Percentiles rank a stretch among this genome's conserved stretches.
phyloP scores from a whole-genome alignment of 2,888 invertebrate genomes.

The Microlaimidae sp. region DNA sequence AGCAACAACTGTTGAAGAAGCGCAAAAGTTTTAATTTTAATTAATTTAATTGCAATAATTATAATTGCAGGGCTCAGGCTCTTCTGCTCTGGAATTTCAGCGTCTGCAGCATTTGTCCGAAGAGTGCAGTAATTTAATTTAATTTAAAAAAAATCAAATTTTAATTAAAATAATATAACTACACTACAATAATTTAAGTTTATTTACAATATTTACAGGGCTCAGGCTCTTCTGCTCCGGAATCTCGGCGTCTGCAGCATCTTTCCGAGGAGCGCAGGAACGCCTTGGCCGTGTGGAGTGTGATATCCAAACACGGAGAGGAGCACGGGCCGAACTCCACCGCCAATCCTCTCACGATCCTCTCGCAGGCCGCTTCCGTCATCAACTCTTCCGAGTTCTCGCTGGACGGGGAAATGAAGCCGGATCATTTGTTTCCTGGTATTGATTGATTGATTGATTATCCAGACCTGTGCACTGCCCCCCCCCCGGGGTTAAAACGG shows the following conservation, averaged over 20 bases:
- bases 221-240: neutral
- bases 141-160: no score
- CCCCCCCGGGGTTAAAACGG: no score
- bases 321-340: no score
- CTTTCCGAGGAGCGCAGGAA: slow-evolving; percentile 10
- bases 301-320: slow-evolving; percentile 1
- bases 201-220: no score
- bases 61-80: no score
- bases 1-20: no score
- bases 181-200: no score
- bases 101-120: slow-evolving; percentile 2
- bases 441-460: no score
- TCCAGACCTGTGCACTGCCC: no score
- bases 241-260: neutral
- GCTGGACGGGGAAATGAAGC: slow-evolving; percentile 56
- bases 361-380: slow-evolving; percentile 61
- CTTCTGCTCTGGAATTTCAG: neutral
- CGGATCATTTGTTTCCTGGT: slow-evolving; percentile 37
- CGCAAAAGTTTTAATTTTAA: no score
- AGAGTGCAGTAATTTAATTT: slow-evolving; percentile 9
- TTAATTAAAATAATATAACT: no score
- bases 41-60: no score
- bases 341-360: slow-evolving; percentile 52
- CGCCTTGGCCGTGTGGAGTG: neutral
- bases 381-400: slow-evolving; percentile 79